Evolutionary conservation across 1,140 invertebrate genomes (phyloP).

Genomic region (Zelostemma sp.): DNA sequence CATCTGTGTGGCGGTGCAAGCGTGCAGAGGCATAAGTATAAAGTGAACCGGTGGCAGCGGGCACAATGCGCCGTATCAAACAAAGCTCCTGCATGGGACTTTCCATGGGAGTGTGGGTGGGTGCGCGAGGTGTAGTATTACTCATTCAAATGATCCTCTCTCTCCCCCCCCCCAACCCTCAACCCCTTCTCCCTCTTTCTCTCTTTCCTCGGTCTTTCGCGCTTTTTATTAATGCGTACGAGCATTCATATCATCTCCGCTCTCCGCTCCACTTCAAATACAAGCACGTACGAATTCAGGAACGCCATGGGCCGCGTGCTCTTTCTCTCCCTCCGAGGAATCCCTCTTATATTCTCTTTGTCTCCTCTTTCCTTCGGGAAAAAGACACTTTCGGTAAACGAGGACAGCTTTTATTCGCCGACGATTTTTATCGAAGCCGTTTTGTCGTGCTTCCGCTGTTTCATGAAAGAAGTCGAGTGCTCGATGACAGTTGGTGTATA

Average conservation of each 20-base stretch:
- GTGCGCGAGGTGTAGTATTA: slow-evolving; percentile 70
- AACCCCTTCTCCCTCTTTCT: slow-evolving; percentile 38
- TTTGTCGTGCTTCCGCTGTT: background rate
- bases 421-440: background rate
- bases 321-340: no score
- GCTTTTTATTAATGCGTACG: slow-evolving; percentile 63
- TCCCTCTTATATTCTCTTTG: slow-evolving; percentile 21
- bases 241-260: slow-evolving; percentile 65
- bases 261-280: slow-evolving; percentile 55
- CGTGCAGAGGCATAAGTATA: slow-evolving; percentile 55
- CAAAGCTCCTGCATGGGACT: slow-evolving; percentile 65
- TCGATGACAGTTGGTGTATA: background rate
- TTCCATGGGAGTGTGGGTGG: slow-evolving; percentile 64
- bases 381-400: slow-evolving; percentile 31
- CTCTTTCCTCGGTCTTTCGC: slow-evolving; percentile 29
- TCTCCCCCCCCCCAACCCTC: slow-evolving; percentile 17
- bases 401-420: slow-evolving; percentile 22
- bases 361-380: slow-evolving; percentile 25
- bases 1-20: slow-evolving; percentile 44
- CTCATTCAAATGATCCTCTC: slow-evolving; percentile 71
- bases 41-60: slow-evolving; percentile 65
- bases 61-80: slow-evolving; percentile 68
- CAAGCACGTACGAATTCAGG: slow-evolving; percentile 36
- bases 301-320: slow-evolving; percentile 27
- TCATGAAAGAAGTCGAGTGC: background rate